Evolutionary conservation across 2,113 vertebrate species (phyloP), one percentile per base, ranked within the genome.

Genomic region (Lucifuga dentata): DNA sequence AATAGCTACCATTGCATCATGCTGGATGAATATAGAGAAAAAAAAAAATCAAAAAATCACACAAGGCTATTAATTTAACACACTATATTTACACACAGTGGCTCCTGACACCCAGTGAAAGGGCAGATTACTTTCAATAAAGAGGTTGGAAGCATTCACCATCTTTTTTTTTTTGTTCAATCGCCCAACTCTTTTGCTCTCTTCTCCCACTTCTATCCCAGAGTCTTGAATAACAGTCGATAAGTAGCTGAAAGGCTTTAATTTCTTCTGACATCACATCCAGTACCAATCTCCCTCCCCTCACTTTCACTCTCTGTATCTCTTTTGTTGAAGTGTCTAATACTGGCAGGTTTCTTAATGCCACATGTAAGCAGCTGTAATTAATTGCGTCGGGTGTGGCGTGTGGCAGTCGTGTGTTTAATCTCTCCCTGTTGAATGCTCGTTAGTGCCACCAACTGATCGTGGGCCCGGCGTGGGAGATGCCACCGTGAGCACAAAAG

Each of bases 381-480:
- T 93, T 90, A 83, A 88, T 82, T 71, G 87, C 33, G 59, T 71
- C n/a, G 80, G 84, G 77, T 73, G 78, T 81, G 63, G 81, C 81
- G 49, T 62, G 69, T 85, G 84, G 83, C 87, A 79, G 76, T 74
- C 5, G 64, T 55, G 33, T 61, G 66, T 85, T 88, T 88, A 84
- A 89, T 87, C 84, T 80, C 77, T 48, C 55, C 59, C 64, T 60
- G 72, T 71, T 46, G 53, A 77, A 67, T 6, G 64, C 81, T 70
- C 84, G 82, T 88, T 81, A 65, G 83, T 62, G 76, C 64, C 70
- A 55, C 65, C 62, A 78, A 74, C 85, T 83, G 85, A 90, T 91
- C 88, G 84, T 20, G 85, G 71, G 69, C 58, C 70, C 50, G 7
- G 67, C 79, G 56, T 67, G 71, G 75, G 67, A 81, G 73, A 82